These are phyloP conservation scores for Calliphora vomitoria DNA, from an alignment of 2,888 invertebrate genomes.

Conservation along the genomic window DNA sequence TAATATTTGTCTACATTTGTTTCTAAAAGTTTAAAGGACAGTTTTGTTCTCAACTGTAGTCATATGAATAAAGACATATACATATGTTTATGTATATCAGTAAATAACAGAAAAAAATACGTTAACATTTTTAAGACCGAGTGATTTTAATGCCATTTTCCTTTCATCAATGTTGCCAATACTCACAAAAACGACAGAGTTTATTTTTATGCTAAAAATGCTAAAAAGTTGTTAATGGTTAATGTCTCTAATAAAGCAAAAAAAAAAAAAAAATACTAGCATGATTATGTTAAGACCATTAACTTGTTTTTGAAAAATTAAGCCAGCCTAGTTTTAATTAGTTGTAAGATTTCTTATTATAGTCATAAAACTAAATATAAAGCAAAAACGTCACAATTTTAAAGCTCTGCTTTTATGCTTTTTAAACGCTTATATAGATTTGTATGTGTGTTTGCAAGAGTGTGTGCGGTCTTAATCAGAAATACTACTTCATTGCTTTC, in stretches of 20 bases:
- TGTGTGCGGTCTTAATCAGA: slow-evolving; percentile 23
- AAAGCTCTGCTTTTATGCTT: not conserved
- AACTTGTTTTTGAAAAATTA: not conserved
- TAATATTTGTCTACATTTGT: too few relatives aligned
- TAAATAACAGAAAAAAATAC: slow-evolving; percentile 4
- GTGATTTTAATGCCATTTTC: not conserved
- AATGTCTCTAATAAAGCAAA: not conserved
- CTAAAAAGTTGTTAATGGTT: not conserved
- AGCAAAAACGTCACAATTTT: not conserved
- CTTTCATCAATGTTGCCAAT: slow-evolving; percentile 7
- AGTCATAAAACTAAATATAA: not conserved
- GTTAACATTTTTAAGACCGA: slow-evolving; percentile 7
- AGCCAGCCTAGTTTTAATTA: slow-evolving; percentile 2
- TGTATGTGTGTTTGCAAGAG: too few relatives aligned
- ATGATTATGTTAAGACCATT: not conserved
- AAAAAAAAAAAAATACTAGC: not conserved
- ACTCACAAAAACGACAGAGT: not conserved
- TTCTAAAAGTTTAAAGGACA: too few relatives aligned
- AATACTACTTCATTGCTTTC: not conserved
- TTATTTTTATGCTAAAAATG: too few relatives aligned
- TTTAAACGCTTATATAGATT: too few relatives aligned
- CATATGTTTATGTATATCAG: not conserved
- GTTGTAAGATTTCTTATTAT: not conserved
- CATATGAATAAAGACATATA: not conserved
- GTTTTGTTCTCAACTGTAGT: not conserved